Conservation (phyloP, 2,888 invertebrate genomes). For the Dynastes maya region DNA sequence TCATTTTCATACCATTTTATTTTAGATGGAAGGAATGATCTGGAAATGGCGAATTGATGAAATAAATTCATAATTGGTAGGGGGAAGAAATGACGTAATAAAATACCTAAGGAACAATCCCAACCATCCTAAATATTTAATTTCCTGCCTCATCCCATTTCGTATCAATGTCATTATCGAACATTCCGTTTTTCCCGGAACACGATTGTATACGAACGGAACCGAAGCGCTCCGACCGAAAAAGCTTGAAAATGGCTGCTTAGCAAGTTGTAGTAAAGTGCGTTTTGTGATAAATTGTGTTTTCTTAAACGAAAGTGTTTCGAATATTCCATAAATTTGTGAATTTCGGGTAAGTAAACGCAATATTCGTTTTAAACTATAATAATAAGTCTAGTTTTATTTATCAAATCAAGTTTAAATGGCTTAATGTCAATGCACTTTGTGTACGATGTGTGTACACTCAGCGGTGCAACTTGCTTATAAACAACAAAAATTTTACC, state of each 20-base stretch:
- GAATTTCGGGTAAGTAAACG: slow-evolving; percentile 42
- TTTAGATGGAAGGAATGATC: not conserved
- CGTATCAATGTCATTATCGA: slow-evolving; percentile 47
- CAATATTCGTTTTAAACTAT: slow-evolving; percentile 13
- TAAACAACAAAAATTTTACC: slow-evolving; percentile 41
- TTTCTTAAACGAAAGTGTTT: slow-evolving; percentile 45
- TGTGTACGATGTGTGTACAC: slow-evolving; percentile 39
- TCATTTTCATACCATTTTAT: not conserved
- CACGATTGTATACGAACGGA: slow-evolving; percentile 21
- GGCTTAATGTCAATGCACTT: slow-evolving; percentile 51
- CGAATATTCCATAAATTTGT: slow-evolving; percentile 36
- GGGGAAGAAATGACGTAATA: slow-evolving; percentile 23
- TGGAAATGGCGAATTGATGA: not conserved
- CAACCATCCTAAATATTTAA: slow-evolving; percentile 49
- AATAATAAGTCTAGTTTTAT: slow-evolving; percentile 40
- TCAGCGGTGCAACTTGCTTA: slow-evolving; percentile 30
- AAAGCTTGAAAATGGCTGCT: slow-evolving; percentile 50
- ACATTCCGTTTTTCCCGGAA: slow-evolving; percentile 49
- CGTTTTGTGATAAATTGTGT: slow-evolving; percentile 46
- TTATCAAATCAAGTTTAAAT: slow-evolving; percentile 49
- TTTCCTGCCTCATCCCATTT: slow-evolving; percentile 12
- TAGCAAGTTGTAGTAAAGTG: slow-evolving; percentile 42
- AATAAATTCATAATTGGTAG: slow-evolving; percentile 5
- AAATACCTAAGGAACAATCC: slow-evolving; percentile 30
- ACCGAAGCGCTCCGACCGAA: slow-evolving; percentile 42